Base-by-base conservation (phyloP, 2,888 invertebrate genomes). In the Dicyrtoma fusca region DNA sequence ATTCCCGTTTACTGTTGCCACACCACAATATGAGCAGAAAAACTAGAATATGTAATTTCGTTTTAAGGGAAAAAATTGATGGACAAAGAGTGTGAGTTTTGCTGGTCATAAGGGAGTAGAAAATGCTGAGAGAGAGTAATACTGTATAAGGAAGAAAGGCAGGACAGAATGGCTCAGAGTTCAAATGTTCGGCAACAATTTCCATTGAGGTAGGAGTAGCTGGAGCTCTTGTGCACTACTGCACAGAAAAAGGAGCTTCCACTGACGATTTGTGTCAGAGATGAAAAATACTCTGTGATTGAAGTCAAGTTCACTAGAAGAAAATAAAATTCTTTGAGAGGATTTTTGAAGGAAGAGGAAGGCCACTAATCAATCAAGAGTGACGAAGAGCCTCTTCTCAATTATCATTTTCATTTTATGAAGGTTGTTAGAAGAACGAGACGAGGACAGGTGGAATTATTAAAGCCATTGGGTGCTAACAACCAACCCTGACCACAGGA, bases 381-480 rank as follows among this genome's bases (percentile, higher is more conserved):
- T 55, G 55, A 66, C 53, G 66, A 51, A 53, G 66, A 57, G 26
- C 17, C 23, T 25, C 55, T 55, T 21, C 59, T 61, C 44, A 68
- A 68, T 68, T 68, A 68, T 68, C 57, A 68, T 68, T 68, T 73
- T 73, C 73, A 69, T 73, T 63, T 65, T 51, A 64, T 61, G 51
- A 51, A 69, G 62, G 55, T 69, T 61, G 68, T 68, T 61, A 63
- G 59, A 42, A 17, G 64, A 73, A 69, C 23, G 69, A 73, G 68
- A 69, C 23, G 69, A 73, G 68, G 51, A 69, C 73, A 73, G 63
- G 69, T 69, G 68, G 65, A 68, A 73, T 69, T 73, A 69, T 69
- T 73, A 69, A 69, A 73, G 64, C 69, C 73, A 64, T 47, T 57
- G 73, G 73, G 73, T 73, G 73, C 73, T 73, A 73, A 73, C 73